Evolutionary conservation across 92 coral and sea anemone genomes (phyloP).

Genomic region (Heteractis magnifica): DNA sequence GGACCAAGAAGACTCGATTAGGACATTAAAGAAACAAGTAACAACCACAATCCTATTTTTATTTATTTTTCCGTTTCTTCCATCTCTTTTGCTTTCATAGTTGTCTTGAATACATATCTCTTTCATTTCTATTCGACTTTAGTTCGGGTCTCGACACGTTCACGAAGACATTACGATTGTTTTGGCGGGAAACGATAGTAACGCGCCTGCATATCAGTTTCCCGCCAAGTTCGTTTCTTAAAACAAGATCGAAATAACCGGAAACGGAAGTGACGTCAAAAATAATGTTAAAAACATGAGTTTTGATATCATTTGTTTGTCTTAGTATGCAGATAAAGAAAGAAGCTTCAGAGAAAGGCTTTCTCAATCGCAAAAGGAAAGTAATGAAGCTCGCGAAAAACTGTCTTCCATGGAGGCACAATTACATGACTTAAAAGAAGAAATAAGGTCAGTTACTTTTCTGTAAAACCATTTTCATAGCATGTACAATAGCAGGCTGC

Average conservation of each 20-base stretch:
- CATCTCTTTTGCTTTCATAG: too few relatives aligned
- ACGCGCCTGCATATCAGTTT: not conserved
- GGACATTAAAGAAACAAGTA: slow-evolving; percentile 76
- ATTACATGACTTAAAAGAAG: slow-evolving; percentile 82
- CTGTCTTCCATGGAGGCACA: slow-evolving; percentile 73
- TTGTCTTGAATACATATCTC: not conserved
- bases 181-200: not conserved
- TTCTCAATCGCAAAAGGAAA: slow-evolving; percentile 67
- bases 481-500: too few relatives aligned
- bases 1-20: slow-evolving; percentile 67
- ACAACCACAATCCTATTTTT: not conserved
- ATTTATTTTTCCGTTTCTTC: not conserved
- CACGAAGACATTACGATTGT: not conserved
- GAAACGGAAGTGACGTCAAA: not conserved
- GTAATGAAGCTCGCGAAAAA: slow-evolving; percentile 55
- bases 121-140: not conserved
- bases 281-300: not conserved
- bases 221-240: not conserved
- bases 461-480: too few relatives aligned
- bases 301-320: not conserved
- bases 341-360: slow-evolving; percentile 66
- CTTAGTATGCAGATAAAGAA: slow-evolving; percentile 70
- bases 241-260: not conserved
- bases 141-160: not conserved
- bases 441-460: slow-evolving; percentile 57